Percentiles rank a stretch among this genome's conserved stretches.
phyloP scores from a whole-genome alignment of 2,113 vertebrate species.

The Astur gentilis region DNA sequence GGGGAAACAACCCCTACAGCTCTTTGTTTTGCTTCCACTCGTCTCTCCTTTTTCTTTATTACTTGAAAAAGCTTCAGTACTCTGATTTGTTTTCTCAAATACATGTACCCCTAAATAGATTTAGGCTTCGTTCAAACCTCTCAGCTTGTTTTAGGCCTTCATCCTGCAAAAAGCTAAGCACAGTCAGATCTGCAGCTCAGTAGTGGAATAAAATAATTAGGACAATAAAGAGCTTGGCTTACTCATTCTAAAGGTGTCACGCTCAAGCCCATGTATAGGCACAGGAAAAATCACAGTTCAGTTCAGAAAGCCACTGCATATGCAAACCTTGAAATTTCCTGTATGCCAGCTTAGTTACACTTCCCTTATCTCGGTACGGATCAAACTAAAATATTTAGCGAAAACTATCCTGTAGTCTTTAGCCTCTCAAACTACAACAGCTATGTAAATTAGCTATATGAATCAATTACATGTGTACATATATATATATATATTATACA shows the following conservation, averaged over 20 bases:
- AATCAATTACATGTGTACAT: neutral
- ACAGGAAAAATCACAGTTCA: neutral
- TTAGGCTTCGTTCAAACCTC: neutral
- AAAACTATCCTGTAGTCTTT: neutral
- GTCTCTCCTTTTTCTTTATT: neutral
- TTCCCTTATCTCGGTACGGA: neutral
- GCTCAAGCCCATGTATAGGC: neutral
- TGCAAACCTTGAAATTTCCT: neutral
- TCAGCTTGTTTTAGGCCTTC: neutral
- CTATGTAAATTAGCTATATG: neutral
- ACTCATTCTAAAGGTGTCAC: neutral
- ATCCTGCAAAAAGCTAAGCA: neutral
- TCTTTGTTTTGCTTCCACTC: slow-evolving; percentile 25
- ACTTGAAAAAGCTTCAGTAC: neutral
- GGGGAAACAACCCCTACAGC: slow-evolving; percentile 19
- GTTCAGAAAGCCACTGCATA: neutral
- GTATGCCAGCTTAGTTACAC: neutral
- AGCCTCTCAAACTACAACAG: neutral
- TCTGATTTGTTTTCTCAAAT: neutral
- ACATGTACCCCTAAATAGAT: neutral
- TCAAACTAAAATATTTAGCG: neutral
- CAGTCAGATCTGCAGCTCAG: neutral
- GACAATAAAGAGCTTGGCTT: neutral
- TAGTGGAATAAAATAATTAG: neutral
- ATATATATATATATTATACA: neutral